A percentile compares a stretch with the other conserved stretches of the same genome.
phyloP scores from a whole-genome alignment of 2,797 vertebrate genomes.

The Artibeus lituratus region DNA sequence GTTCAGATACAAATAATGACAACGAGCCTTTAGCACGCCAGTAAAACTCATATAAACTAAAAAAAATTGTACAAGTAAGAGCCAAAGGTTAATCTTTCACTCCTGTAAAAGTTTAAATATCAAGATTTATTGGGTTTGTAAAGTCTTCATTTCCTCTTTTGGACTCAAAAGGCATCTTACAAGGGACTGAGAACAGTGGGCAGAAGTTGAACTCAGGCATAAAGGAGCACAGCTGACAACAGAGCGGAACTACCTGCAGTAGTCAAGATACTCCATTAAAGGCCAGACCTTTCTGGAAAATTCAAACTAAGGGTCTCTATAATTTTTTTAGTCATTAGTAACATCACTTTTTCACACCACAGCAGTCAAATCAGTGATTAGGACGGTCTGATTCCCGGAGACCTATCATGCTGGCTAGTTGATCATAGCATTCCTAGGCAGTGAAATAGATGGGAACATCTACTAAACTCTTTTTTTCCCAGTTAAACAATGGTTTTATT shows the following conservation, averaged over 20 bases:
- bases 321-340: not conserved
- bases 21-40: not conserved
- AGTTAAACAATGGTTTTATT: too few species aligned
- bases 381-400: not conserved
- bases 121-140: constrained; percentile 42
- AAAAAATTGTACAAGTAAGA: not conserved
- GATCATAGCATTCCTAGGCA: not conserved
- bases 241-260: not conserved
- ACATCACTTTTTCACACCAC: not conserved
- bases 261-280: not conserved
- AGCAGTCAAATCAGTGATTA: not conserved
- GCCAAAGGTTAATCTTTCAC: constrained; percentile 37
- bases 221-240: not conserved
- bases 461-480: not conserved
- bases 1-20: constrained; percentile 34
- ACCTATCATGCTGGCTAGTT: not conserved
- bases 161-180: constrained; percentile 13
- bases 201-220: not conserved
- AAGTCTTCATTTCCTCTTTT: constrained; percentile 33
- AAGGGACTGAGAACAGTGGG: not conserved
- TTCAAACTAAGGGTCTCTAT: not conserved
- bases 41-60: not conserved
- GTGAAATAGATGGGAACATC: not conserved
- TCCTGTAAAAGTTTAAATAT: constrained; percentile 37
- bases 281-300: not conserved